Conservation (phyloP, 2,888 invertebrate species). For the Leptothorax acervorum region DNA sequence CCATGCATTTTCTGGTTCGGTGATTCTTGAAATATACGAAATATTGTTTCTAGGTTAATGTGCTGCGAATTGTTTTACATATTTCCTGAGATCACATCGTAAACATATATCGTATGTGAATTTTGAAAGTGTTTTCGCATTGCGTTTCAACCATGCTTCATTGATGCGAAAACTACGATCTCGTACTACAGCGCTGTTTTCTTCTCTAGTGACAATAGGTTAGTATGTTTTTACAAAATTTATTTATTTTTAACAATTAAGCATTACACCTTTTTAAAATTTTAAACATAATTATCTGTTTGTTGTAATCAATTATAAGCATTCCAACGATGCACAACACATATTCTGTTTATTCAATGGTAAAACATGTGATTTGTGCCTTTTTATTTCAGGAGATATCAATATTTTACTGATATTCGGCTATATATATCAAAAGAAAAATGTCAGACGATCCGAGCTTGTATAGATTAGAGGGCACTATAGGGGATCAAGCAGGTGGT, state of each 20-base stretch:
- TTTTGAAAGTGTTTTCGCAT: neutral
- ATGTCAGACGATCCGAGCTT: conserved; percentile 80
- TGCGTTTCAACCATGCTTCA: neutral
- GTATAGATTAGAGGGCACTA: conserved; percentile 85
- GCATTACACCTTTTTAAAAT: neutral
- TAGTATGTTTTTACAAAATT: neutral
- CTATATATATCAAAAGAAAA: neutral
- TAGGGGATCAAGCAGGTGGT: conserved; percentile 83
- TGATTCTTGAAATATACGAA: no score
- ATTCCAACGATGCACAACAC: neutral
- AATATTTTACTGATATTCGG: neutral
- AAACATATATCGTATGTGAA: neutral
- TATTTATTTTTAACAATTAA: conserved; percentile 17
- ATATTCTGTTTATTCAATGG: neutral
- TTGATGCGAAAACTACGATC: neutral
- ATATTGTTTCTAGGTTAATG: conserved; percentile 12
- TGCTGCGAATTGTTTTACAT: neutral
- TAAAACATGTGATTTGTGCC: neutral
- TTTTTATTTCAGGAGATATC: conserved; percentile 25
- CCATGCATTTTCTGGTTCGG: neutral
- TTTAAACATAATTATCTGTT: neutral
- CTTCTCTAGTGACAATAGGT: neutral
- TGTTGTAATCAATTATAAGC: neutral
- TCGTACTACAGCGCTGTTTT: neutral
- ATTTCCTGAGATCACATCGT: neutral